Evolutionary conservation across 2,888 invertebrate genomes (phyloP), one percentile per base, ranked within the genome.

Genomic region (Drosophila anomelani): DNA sequence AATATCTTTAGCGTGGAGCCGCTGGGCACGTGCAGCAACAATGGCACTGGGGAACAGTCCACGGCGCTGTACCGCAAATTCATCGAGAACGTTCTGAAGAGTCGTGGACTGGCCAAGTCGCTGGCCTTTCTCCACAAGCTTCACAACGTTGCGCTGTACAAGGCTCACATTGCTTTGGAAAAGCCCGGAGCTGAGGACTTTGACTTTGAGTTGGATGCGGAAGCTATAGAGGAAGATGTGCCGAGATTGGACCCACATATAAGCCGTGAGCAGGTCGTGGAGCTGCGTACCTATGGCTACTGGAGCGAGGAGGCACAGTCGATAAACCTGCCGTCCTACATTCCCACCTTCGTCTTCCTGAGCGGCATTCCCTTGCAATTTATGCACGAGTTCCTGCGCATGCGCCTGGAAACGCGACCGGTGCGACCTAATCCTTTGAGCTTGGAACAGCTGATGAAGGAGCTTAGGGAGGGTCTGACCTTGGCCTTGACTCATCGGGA

Each of bases 321-420:
- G n/a, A 94, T 98, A 92, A 94, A 95, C 70, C 93, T 98, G 77
- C 98, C 98, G 0, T 96, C 97, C 3, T 98, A 97, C 93, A 94
- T 96, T 80, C 95, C 96, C 39, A 95, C 96, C 73, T 98, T 97
- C 93, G 94, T 98, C 59, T 97, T 98, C 92, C 94, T 98, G 17
- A 95, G 96, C 70, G 95, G 96, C 57, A 95, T 98, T 58, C 97
- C 97, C 29, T 93, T 99, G 88, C 97, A 98, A 92, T 95, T 98
- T n/a, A 96, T 98, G 75, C 97, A 98, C 90, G 98, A 98, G 92
- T 98, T 98, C 93, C 93, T 98, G 47, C 93, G 95, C 71, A 95
- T 98, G 94, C 93, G 98, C 47, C 93, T 98, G 43, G 97, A 98
- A 90, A 95, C 96, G 72, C 95, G 96, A 67, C 97, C 97, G 0